Base-by-base conservation (phyloP, 2,797 vertebrate species). In the Sebastes reedi region DNA sequence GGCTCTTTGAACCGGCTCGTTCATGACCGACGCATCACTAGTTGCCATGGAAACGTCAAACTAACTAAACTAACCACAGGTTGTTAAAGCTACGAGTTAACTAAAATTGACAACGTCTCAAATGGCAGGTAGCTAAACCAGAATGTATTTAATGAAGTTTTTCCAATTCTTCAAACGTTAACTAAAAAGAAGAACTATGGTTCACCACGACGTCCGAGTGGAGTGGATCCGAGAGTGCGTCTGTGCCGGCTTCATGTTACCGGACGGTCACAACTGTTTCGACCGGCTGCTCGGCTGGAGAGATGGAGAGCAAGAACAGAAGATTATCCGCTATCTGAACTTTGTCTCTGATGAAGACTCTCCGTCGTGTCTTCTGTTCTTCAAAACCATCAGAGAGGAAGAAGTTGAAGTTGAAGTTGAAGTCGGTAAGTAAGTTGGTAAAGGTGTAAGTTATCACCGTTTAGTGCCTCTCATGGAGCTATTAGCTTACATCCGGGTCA, bases 181-280 rank as follows among this genome's bases (percentile, higher is more conserved):
- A 22, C 1, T 29, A 22, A 54, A 6, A 10, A n/a, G 1, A 24
- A 14, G 12, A 52, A 69, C 34, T 0, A 97, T 97, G 96, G 83
- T 87, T 10, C 85, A 95, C 89, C 92, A 94, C 75, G 98, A 98
- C 75, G 90, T 96, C 66, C 95, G 97, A n/a, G 83, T 97, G 84
- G 95, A 92, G 85, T 99, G 98, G 98, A 88, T 98, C 64, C 94
- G 96, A 75, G 93, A 96, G 73, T 92, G 93, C 3, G 93, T 95
- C 0, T 95, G 91, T 25, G 62, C 79, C 1, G 86, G 88, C 4
- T 95, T 99, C 46, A 71, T 82, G 62, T 66, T 98, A 29, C 65
- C 46, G 0, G 92, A 84, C 0, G 0, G 93, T 13, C 88, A 94
- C 1, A 68, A 52, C 14, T 89, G 92, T 64, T 97, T 99, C 67